These are phyloP conservation scores for Neelides sp. DNA, from an alignment of 1,140 invertebrate genomes.

Conservation along the genomic window DNA sequence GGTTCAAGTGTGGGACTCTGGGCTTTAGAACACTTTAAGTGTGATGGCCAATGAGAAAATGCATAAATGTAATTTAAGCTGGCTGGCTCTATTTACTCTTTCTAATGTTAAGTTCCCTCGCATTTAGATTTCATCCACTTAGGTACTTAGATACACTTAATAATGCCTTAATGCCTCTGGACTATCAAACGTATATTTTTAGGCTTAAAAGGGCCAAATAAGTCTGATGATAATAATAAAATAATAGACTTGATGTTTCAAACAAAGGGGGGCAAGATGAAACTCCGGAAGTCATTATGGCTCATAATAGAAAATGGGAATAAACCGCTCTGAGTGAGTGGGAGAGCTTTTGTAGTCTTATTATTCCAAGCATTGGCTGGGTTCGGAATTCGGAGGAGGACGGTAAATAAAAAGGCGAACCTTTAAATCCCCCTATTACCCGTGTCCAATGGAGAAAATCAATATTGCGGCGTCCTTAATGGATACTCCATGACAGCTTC, in stretches of 20 bases:
- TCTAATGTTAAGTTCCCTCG: too few relatives aligned
- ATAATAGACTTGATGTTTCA: not conserved
- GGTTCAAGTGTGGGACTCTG: conserved; percentile 6
- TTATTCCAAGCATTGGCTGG: conserved; percentile 7
- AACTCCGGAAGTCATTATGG: conserved; percentile 21
- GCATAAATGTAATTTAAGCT: not conserved
- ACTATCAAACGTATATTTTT: not conserved
- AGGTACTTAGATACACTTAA: too few relatives aligned
- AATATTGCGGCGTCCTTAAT: conserved; percentile 19
- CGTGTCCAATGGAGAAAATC: conserved; percentile 21
- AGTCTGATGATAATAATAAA: not conserved
- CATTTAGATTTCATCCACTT: too few relatives aligned
- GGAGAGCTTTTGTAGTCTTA: conserved; percentile 7
- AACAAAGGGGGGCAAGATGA: too few relatives aligned
- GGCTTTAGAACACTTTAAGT: too few relatives aligned
- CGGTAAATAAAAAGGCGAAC: too few relatives aligned
- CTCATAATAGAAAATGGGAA: too few relatives aligned
- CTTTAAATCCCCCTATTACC: too few relatives aligned
- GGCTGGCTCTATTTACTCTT: not conserved
- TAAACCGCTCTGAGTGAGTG: conserved; percentile 9
- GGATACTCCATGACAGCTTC: conserved; percentile 23
- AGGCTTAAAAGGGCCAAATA: not conserved
- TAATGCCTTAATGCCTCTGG: too few relatives aligned
- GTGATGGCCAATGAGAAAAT: not conserved
- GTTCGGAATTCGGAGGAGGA: not conserved